Evolutionary conservation across 2,888 invertebrate species (phyloP), one percentile per base, ranked within the genome.

Genomic region (Erebia palarica): DNA sequence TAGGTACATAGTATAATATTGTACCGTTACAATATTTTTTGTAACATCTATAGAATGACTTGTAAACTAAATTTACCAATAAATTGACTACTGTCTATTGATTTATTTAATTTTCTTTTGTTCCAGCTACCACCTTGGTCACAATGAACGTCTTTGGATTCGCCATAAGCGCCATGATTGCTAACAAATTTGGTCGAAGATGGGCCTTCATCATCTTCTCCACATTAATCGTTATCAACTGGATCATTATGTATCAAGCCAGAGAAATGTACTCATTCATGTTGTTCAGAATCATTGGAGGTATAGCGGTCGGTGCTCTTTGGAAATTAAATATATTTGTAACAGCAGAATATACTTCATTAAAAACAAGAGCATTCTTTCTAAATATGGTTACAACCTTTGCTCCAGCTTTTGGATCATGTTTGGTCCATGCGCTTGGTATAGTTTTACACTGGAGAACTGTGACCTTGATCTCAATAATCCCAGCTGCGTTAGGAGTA

Each of bases 401-500:
- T 1, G 72, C 75, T 0, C 77, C 77, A 1, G 71, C 77, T 2
- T 9, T 77, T 9, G 78, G 76, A 0, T 72, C 71, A 9, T 49
- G 60, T 5, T 42, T 77, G 13, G 77, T 73, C 0, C 77, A 78
- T 16, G 49, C 68, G 0, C 51, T 75, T 1, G 74, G 75, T 13
- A 68, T 73, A 5, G 14, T 74, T 5, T 57, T 75, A 18, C 73
- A 77, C 51, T 78, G 78, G 78, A 73, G 73, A 59, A 72, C 51
- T 8, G 76, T 77, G 4, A 71, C 74, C 3, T 58, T 77, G 8
- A 65, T 78, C 5, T 75, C 75, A 3, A 65, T 75, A 7, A 44
- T 72, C 2, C 73, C 75, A 0, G 55, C 76, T 0, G 58, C 64
- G 16, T 71, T 74, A 9, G 73, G 71, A 0, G 61, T 58, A 4